Conservation (phyloP, 2,888 invertebrate species). For the Apodemia mormo region DNA sequence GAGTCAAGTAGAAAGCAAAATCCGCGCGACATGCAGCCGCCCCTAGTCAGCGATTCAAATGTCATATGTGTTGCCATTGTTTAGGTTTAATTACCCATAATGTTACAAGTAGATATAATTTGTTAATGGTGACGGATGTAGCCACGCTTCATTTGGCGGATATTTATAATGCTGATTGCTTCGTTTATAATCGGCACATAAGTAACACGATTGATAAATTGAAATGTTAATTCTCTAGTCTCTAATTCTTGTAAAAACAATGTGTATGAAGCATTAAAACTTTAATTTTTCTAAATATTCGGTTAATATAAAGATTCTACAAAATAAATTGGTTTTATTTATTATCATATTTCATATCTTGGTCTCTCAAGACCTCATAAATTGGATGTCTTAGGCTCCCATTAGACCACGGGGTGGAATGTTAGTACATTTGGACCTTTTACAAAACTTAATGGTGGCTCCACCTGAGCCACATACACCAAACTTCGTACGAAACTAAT, state of each 20-base stretch:
- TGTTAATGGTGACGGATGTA: slow-evolving; percentile 51
- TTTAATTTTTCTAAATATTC: slow-evolving; percentile 75
- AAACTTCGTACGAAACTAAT: too few relatives aligned
- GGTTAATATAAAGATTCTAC: slow-evolving; percentile 76
- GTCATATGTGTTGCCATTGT: slow-evolving; percentile 77
- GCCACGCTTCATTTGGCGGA: slow-evolving; percentile 27
- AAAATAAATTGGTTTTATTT: slow-evolving; percentile 55
- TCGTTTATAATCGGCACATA: slow-evolving; percentile 62
- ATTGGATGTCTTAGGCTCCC: too few relatives aligned
- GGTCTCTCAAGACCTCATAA: too few relatives aligned
- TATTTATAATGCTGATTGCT: slow-evolving; percentile 47
- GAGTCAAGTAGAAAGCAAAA: neutral
- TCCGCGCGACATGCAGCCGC: slow-evolving; percentile 2
- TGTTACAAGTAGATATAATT: slow-evolving; percentile 55
- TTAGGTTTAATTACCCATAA: slow-evolving; percentile 59
- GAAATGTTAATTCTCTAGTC: slow-evolving; percentile 77
- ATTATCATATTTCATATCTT: neutral
- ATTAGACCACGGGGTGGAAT: too few relatives aligned
- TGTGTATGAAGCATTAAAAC: slow-evolving; percentile 69
- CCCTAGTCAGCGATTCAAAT: slow-evolving; percentile 57
- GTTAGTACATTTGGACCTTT: too few relatives aligned
- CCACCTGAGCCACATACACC: too few relatives aligned
- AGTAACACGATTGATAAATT: slow-evolving; percentile 58
- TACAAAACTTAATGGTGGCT: too few relatives aligned
- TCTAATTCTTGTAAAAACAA: slow-evolving; percentile 78